These are phyloP conservation scores for Melanogrammus aeglefinus DNA, from an alignment of 2,797 vertebrate species.

Conservation along the genomic window DNA sequence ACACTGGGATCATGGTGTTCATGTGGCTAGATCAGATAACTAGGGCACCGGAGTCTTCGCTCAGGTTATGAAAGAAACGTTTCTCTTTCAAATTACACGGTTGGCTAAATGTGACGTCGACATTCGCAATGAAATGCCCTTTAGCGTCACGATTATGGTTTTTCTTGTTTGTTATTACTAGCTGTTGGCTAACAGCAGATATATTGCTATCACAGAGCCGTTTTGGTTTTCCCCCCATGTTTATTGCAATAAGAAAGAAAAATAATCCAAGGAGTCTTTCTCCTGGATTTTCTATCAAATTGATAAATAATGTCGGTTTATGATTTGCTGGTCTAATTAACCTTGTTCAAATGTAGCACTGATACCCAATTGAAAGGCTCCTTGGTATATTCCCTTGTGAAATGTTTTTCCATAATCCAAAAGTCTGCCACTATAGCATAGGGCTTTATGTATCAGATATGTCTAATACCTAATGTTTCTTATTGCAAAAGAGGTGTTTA, in stretches of 20 bases:
- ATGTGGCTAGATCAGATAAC: slow-evolving; percentile 13
- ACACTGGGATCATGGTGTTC: slow-evolving; percentile 36
- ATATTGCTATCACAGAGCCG: neutral
- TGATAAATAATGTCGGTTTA: neutral
- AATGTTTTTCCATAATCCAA: too few species aligned
- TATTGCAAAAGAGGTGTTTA: neutral
- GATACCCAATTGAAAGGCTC: neutral
- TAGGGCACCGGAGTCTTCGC: neutral
- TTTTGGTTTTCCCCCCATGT: neutral
- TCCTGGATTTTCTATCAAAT: neutral
- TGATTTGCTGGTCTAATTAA: too few species aligned
- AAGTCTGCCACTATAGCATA: too few species aligned
- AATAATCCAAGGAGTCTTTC: neutral
- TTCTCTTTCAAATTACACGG: neutral
- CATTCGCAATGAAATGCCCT: neutral
- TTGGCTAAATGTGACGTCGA: neutral
- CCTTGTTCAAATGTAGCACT: too few species aligned
- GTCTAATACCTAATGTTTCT: too few species aligned
- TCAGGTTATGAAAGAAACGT: neutral
- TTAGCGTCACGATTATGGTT: neutral
- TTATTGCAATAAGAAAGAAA: neutral
- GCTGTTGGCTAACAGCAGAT: neutral
- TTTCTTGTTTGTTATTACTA: neutral
- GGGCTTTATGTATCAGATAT: too few species aligned
- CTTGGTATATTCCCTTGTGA: too few species aligned